These are phyloP conservation scores for Litoditis marina DNA, from an alignment of 2,888 invertebrate genomes.

Conservation along the genomic window DNA sequence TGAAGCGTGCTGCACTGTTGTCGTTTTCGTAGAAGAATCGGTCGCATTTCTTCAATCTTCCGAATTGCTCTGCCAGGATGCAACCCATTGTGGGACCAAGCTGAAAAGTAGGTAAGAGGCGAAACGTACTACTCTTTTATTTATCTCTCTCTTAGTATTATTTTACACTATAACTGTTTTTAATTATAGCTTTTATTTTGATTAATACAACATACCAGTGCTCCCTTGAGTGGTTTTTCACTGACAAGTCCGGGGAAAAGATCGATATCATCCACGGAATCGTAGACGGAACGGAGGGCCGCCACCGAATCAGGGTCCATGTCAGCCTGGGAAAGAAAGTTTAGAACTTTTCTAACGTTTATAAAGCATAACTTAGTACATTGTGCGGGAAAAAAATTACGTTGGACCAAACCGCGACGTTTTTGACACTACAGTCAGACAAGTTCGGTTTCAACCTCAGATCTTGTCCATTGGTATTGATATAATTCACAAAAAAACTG, in stretches of 20 bases:
- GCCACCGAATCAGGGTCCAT: slow-evolving; percentile 70
- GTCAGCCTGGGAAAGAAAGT: slow-evolving; percentile 62
- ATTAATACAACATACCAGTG: slow-evolving; percentile 64
- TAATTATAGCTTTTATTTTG: no score
- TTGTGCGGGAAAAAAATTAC: no score
- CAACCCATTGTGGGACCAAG: slow-evolving; percentile 90
- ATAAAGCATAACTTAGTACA: no score
- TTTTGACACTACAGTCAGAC: no score
- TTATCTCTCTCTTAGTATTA: not conserved
- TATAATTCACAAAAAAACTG: not conserved
- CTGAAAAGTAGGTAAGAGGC: slow-evolving; percentile 20
- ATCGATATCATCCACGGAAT: slow-evolving; percentile 86
- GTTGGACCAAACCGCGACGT: no score
- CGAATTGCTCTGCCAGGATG: slow-evolving; percentile 84
- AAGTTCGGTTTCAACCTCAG: not conserved
- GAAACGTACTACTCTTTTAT: not conserved
- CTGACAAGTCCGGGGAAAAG: slow-evolving; percentile 94
- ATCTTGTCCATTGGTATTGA: not conserved
- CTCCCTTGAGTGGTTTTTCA: slow-evolving; percentile 76
- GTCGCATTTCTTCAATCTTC: slow-evolving; percentile 74
- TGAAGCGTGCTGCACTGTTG: slow-evolving; percentile 56
- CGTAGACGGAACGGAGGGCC: slow-evolving; percentile 59
- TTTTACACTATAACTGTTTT: no score
- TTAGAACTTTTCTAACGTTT: no score
- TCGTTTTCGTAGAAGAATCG: slow-evolving; percentile 79